Conservation (phyloP, 2,797 vertebrate genomes). For the Propithecus deckenii region DNA sequence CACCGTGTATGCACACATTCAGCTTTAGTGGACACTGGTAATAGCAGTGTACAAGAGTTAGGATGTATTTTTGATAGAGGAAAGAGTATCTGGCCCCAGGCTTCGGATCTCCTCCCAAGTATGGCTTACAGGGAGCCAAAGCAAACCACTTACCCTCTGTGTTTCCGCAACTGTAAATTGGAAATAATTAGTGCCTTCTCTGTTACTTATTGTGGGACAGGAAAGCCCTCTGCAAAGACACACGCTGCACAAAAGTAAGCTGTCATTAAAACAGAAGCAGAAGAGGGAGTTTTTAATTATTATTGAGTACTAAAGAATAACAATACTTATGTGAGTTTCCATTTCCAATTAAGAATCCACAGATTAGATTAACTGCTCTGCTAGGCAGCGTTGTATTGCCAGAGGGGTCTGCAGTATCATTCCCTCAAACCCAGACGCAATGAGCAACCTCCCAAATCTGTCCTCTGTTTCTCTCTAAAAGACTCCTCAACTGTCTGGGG, state of each 20-base stretch:
- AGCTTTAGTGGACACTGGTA: not conserved
- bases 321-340: constrained; percentile 33
- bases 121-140: not conserved
- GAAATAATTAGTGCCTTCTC: constrained; percentile 47
- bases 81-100: not conserved
- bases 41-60: not conserved
- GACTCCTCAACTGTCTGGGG: not conserved
- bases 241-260: not conserved
- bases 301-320: not conserved
- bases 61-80: not conserved
- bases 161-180: constrained; percentile 6
- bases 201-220: not conserved
- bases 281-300: constrained; percentile 44
- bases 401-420: not conserved
- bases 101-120: not conserved
- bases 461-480: not conserved
- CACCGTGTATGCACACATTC: not conserved
- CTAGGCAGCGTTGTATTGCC: not conserved
- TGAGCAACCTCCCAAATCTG: not conserved
- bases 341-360: constrained; percentile 22
- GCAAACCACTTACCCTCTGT: not conserved
- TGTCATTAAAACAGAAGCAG: constrained; percentile 46
- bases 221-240: constrained; percentile 4
- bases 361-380: constrained; percentile 21
- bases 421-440: not conserved